A percentile compares a stretch with the other conserved stretches of the same genome.
These are phyloP conservation scores for Dendropsophus ebraccatus DNA, from an alignment of 2,113 vertebrate genomes.

Conservation along the genomic window DNA sequence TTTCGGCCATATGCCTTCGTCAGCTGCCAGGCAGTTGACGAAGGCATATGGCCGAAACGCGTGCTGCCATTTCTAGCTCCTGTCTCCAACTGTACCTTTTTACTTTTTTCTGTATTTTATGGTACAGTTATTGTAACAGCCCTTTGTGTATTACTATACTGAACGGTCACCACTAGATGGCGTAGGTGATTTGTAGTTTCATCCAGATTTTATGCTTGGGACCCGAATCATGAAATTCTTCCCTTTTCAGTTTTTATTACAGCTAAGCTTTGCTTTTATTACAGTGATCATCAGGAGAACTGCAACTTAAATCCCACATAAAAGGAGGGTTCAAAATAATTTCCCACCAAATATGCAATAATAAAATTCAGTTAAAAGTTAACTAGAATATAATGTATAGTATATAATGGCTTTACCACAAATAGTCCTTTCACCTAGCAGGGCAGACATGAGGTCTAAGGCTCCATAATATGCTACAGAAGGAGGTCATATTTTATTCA, in stretches of 20 bases:
- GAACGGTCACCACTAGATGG: constrained; percentile 10
- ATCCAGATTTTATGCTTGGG: neutral
- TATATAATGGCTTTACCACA: neutral
- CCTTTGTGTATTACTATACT: neutral
- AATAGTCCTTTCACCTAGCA: neutral
- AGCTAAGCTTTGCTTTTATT: constrained; percentile 34
- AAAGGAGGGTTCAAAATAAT: constrained; percentile 20
- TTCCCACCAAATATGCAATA: constrained; percentile 25
- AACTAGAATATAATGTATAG: neutral
- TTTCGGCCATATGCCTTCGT: too few species aligned
- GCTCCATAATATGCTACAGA: neutral
- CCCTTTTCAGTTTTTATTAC: constrained; percentile 4
- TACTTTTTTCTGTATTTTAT: neutral
- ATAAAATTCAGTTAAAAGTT: neutral
- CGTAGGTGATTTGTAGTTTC: neutral
- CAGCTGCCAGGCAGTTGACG: too few species aligned
- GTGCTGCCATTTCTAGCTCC: too few species aligned
- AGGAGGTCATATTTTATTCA: neutral
- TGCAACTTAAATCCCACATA: neutral
- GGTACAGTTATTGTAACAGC: neutral
- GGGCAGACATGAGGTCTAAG: neutral
- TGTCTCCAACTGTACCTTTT: neutral
- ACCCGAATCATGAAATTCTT: neutral
- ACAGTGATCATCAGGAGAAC: constrained; percentile 3
- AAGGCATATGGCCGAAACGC: too few species aligned